A percentile compares a stretch with the other conserved stretches of the same genome.
phyloP scores from a whole-genome alignment of 2,113 vertebrate species.

The Lepus europaeus region DNA sequence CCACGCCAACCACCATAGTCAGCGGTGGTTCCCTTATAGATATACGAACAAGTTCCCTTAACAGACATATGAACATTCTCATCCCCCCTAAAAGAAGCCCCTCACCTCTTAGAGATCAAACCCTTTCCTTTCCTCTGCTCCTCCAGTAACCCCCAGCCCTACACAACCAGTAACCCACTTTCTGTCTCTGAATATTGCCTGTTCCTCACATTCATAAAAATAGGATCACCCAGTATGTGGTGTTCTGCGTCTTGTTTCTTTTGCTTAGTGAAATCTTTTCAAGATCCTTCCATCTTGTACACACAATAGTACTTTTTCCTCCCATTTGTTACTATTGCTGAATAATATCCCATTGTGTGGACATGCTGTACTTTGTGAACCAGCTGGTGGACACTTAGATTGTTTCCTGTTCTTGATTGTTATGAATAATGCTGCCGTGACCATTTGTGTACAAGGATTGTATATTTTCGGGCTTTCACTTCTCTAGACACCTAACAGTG shows the following conservation, averaged over 20 bases:
- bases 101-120: not conserved
- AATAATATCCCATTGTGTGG: not conserved
- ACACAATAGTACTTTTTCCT: not conserved
- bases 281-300: not conserved
- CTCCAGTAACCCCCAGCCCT: not conserved
- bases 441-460: constrained; percentile 20
- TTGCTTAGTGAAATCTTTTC: constrained; percentile 11
- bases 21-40: too few relatives aligned
- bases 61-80: not conserved
- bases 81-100: not conserved
- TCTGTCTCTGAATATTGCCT: not conserved
- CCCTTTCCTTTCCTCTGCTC: not conserved
- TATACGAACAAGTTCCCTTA: not conserved
- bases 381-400: not conserved
- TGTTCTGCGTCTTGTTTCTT: not conserved
- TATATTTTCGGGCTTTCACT: not conserved
- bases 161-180: not conserved
- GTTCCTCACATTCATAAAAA: not conserved
- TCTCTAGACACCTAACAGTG: not conserved
- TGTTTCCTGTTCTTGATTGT: not conserved
- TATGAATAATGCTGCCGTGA: not conserved
- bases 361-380: not conserved
- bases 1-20: too few relatives aligned
- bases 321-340: not conserved
- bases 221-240: not conserved